Percentiles rank a stretch among this genome's conserved stretches.
phyloP scores from a whole-genome alignment of 2,888 invertebrate species.

The Chaetoderma sp. region DNA sequence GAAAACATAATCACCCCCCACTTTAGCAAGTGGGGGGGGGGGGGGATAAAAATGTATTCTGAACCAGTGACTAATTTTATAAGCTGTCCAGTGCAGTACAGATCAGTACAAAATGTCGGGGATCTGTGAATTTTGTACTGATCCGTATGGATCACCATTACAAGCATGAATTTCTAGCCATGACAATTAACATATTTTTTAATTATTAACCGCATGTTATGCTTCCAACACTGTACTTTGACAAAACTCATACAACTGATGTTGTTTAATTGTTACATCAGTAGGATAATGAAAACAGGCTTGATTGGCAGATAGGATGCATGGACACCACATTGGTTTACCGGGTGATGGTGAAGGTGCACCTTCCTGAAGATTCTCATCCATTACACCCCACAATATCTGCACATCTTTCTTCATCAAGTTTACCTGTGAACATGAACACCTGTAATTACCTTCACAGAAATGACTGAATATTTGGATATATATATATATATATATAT shows the following conservation, averaged over 20 bases:
- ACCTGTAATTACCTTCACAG: too few relatives aligned
- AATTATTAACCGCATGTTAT: too few relatives aligned
- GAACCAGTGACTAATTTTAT: too few relatives aligned
- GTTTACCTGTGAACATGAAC: slow-evolving; percentile 73
- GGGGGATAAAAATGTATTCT: too few relatives aligned
- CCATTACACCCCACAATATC: slow-evolving; percentile 79
- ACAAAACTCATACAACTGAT: not conserved
- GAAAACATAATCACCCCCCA: too few relatives aligned
- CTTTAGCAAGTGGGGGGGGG: too few relatives aligned
- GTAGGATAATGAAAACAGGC: not conserved
- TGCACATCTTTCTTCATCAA: slow-evolving; percentile 82
- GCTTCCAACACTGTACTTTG: not conserved
- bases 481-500: too few relatives aligned
- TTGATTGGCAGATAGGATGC: not conserved
- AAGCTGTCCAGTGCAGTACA: too few relatives aligned
- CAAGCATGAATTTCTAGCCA: not conserved
- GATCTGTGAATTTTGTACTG: too few relatives aligned
- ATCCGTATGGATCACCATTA: not conserved
- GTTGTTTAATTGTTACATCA: not conserved
- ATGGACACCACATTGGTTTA: slow-evolving; percentile 11
- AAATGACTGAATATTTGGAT: too few relatives aligned
- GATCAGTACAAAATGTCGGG: too few relatives aligned
- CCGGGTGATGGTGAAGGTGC: slow-evolving; percentile 51
- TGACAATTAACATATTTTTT: slow-evolving; percentile 1
- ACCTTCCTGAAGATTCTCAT: slow-evolving; percentile 76